Evolutionary conservation across 1,140 invertebrate genomes (phyloP), one percentile per base, ranked within the genome.

Genomic region (Armadillidium nasatum): DNA sequence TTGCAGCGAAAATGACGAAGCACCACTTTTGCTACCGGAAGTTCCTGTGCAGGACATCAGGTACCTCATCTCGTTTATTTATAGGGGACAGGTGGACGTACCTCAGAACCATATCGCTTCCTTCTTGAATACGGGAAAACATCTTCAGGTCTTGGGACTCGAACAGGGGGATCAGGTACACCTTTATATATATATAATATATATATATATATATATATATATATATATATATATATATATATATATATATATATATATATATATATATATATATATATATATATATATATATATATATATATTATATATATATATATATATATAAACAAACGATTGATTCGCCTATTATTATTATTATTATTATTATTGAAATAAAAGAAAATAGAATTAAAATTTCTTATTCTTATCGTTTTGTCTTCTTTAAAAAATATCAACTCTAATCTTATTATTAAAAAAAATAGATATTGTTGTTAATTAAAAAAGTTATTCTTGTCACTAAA

Each of bases 81-180:
- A 75, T 13, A 68, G 73, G 43, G 73, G 73, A 44, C 73, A 75
- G 73, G 73, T 75, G 15, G 73, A 75, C 15, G 73, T 75, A 0
- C 19, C 69, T 21, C 74, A 71, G 44, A 44, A 66, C 7, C 69
- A 76, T 74, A 66, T 80, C 72, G n/a, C 73, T 15, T 74, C 73
- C 21, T 80, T 80, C 77, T 72, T 80, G 21, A 80, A 77, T 22
- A 80, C 79, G 3, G 79, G 76, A 13, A 80, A 80, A 44, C 79
- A 80, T 44, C 72, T 80, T 7, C 79, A 80, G 68, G 79, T 80
- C 11, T 54, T 80, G 19, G 79, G 79, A 0, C 75, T 80, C 7
- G 79, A 80, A 21, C 74, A 80, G 66, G 77, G 79, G 44, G 79
- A 80, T 70, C 73, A 76, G 72, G 79, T 80, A 33, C 44, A 76